These are phyloP conservation scores for Axea sp. DNA, from an alignment of 2,888 invertebrate species.

Conservation along the genomic window DNA sequence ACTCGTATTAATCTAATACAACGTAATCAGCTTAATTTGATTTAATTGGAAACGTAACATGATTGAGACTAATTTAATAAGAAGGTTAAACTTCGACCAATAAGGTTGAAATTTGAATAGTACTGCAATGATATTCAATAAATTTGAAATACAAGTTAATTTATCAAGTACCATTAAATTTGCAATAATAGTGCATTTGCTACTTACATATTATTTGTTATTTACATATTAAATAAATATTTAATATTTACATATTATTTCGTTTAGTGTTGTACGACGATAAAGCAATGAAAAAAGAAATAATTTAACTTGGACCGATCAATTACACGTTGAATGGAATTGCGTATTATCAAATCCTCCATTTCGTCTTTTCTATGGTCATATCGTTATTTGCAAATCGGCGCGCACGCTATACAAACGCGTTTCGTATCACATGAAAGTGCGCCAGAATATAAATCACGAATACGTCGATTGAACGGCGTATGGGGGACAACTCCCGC, in stretches of 20 bases:
- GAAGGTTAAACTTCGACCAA: conserved; percentile 27
- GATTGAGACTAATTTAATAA: conserved; percentile 38
- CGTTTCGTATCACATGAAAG: conserved; percentile 51
- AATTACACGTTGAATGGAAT: conserved; percentile 50
- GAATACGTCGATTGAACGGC: conserved; percentile 52
- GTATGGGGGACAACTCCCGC: conserved; percentile 53
- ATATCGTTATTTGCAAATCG: conserved; percentile 58
- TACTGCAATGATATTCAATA: conserved; percentile 4
- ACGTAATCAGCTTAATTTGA: conserved; percentile 19
- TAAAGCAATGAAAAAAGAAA: conserved; percentile 25
- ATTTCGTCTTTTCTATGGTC: conserved; percentile 56
- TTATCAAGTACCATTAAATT: conserved; percentile 20
- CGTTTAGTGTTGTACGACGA: conserved; percentile 27
- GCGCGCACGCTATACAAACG: conserved; percentile 38
- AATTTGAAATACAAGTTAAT: conserved; percentile 19
- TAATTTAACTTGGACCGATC: conserved; percentile 43
- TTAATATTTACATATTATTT: too few relatives aligned
- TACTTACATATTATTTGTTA: too few relatives aligned
- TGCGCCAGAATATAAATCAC: conserved; percentile 60
- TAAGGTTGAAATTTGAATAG: conserved; percentile 1
- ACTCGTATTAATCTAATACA: too few relatives aligned
- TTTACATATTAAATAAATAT: too few relatives aligned
- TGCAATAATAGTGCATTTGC: conserved; percentile 16
- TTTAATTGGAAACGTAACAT: conserved; percentile 22
- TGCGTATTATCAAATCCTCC: conserved; percentile 55